A percentile compares a stretch with the other conserved stretches of the same genome.
These are phyloP conservation scores for Trichonephila clavipes DNA, from an alignment of 1,140 invertebrate genomes.

Conservation along the genomic window DNA sequence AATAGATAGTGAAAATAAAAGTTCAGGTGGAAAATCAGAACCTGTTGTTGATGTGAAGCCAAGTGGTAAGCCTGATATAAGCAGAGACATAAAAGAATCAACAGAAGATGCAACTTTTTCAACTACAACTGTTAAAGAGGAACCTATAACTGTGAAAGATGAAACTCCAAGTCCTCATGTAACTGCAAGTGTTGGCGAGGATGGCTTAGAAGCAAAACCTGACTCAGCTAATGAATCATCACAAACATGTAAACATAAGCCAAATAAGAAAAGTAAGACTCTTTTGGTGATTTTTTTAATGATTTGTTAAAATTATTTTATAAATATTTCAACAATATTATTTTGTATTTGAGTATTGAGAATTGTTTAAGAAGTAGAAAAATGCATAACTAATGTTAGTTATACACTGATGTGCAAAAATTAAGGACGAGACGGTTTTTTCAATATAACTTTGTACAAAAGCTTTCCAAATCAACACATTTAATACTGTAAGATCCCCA, in stretches of 20 bases:
- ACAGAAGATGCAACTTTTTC: slow-evolving; percentile 82
- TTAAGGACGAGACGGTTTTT: no score
- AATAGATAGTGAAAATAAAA: slow-evolving; percentile 59
- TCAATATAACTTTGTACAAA: no score
- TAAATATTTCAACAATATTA: no score
- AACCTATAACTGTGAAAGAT: slow-evolving; percentile 82
- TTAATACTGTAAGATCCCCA: no score
- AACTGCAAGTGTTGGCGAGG: slow-evolving; percentile 77
- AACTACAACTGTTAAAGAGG: slow-evolving; percentile 72
- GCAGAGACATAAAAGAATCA: slow-evolving; percentile 79
- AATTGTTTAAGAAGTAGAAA: no score
- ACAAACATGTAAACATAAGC: slow-evolving; percentile 61
- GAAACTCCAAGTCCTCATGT: slow-evolving; percentile 84
- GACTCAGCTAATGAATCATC: slow-evolving; percentile 70
- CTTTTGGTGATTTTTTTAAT: neutral
- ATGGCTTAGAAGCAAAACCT: slow-evolving; percentile 50
- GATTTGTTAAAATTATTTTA: no score
- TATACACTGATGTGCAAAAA: no score
- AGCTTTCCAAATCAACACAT: no score
- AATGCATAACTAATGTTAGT: no score
- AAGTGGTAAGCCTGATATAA: slow-evolving; percentile 8
- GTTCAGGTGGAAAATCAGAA: slow-evolving; percentile 36
- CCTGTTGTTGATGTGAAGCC: slow-evolving; percentile 24
- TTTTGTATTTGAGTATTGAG: no score
- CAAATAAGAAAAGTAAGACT: slow-evolving; percentile 75